Evolutionary conservation across 2,888 invertebrate genomes (phyloP).

Genomic region (Sphaerophoria taeniata): DNA sequence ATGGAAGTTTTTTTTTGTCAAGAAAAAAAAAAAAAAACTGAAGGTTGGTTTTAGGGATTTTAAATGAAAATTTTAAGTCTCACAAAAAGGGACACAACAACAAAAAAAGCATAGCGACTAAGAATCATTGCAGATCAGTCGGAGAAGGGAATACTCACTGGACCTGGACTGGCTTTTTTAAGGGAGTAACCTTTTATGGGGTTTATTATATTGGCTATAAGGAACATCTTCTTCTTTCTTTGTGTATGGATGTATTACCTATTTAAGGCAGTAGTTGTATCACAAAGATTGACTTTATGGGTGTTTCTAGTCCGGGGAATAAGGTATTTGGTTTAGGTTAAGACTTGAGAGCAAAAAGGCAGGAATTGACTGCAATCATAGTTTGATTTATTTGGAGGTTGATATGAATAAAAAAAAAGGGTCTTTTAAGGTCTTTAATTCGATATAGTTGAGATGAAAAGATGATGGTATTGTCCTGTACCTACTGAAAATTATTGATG

Average conservation of each 20-base stretch:
- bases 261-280: not conserved
- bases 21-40: too few species aligned
- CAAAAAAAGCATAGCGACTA: constrained; percentile 18
- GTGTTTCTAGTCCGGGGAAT: too few species aligned
- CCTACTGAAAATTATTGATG: too few species aligned
- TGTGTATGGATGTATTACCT: constrained; percentile 1
- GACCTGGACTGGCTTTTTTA: not conserved
- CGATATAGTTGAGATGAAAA: too few species aligned
- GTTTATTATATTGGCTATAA: constrained; percentile 3
- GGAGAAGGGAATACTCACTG: not conserved
- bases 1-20: constrained; percentile 20
- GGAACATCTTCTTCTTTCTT: not conserved
- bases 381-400: too few species aligned
- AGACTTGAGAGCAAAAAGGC: too few species aligned
- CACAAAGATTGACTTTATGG: not conserved
- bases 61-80: constrained; percentile 43
- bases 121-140: not conserved
- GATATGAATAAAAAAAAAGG: too few species aligned
- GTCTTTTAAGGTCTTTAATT: too few species aligned
- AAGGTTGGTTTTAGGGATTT: constrained; percentile 31
- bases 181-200: constrained; percentile 42
- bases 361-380: too few species aligned
- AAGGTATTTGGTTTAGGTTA: too few species aligned
- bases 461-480: too few species aligned
- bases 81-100: not conserved